These are phyloP conservation scores for Hylaeus volcanicus DNA, from an alignment of 1,140 invertebrate genomes.

Conservation along the genomic window DNA sequence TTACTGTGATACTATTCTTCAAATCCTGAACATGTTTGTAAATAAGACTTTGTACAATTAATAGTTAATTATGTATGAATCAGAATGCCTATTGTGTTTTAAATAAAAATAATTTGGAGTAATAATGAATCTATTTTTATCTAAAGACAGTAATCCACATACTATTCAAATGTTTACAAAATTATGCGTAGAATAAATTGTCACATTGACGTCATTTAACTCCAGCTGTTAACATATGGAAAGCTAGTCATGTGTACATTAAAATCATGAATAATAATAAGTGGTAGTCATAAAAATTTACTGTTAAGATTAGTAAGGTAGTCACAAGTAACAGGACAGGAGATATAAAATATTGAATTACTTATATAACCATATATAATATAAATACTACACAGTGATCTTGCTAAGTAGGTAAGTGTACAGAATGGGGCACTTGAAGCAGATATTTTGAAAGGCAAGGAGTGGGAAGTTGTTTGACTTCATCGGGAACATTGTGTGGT, in stretches of 20 bases:
- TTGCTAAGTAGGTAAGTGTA: too few relatives aligned
- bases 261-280: background rate
- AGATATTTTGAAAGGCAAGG: too few relatives aligned
- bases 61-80: background rate
- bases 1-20: constrained; percentile 5
- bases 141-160: too few relatives aligned
- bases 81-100: background rate
- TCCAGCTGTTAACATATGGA: background rate
- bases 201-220: background rate
- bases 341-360: too few relatives aligned
- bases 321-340: too few relatives aligned
- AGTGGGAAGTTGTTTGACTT: too few relatives aligned
- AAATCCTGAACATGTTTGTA: background rate
- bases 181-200: background rate
- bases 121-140: background rate
- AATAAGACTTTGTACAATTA: constrained; percentile 15
- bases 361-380: too few relatives aligned
- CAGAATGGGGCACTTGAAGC: too few relatives aligned
- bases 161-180: background rate
- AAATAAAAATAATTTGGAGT: background rate
- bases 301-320: background rate
- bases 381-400: background rate
- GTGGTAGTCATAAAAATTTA: background rate
- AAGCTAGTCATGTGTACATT: background rate
- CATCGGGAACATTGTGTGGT: too few relatives aligned